phyloP scores from a whole-genome alignment of 1,140 invertebrate species.

The Oedothorax gibbosus region DNA sequence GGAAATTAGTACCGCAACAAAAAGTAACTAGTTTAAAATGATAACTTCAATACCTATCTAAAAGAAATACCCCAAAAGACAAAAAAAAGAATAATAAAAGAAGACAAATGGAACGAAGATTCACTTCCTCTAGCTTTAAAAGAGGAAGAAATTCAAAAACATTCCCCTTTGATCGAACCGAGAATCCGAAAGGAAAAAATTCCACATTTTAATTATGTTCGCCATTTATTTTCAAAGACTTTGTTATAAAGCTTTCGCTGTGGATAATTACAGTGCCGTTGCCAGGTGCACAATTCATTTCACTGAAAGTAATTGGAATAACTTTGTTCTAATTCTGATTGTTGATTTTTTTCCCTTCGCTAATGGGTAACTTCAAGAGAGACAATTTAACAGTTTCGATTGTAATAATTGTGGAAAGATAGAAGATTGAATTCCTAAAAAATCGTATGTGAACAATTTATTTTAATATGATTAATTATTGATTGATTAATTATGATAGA shows the following conservation, averaged over 20 bases:
- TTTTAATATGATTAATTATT: no score
- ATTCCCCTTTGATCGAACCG: neutral
- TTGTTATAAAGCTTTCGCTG: neutral
- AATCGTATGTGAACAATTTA: no score
- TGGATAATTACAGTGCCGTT: conserved; percentile 17
- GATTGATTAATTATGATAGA: no score
- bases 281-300: neutral
- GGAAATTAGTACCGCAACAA: no score
- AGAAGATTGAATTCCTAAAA: no score
- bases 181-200: neutral
- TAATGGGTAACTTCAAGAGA: no score
- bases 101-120: conserved; percentile 1
- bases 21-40: no score
- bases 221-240: neutral
- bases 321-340: neutral
- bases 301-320: conserved; percentile 17
- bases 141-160: conserved; percentile 6
- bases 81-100: neutral
- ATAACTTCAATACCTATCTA: neutral
- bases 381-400: no score
- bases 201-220: conserved; percentile 24
- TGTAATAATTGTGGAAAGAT: no score
- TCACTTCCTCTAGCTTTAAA: conserved; percentile 16
- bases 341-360: no score
- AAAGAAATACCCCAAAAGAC: neutral